Base-by-base conservation (phyloP, 2,888 invertebrate species). In the Pseudococcus viburni region DNA sequence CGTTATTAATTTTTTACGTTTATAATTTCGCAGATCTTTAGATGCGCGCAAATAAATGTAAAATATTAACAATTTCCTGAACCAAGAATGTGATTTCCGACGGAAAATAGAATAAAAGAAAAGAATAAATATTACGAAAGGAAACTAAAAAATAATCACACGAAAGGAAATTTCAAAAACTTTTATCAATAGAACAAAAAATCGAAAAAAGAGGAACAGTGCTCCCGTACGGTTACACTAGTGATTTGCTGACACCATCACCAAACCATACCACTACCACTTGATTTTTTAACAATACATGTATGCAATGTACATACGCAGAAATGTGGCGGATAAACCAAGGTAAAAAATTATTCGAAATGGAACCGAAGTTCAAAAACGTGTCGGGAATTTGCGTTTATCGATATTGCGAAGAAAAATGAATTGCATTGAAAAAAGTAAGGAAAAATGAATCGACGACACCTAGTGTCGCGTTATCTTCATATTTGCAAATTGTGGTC, bases 401-500 rank as follows among this genome's bases (percentile, higher is more conserved):
- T 64, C 4, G 22, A 68, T 26, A 26, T 11, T 68, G 68, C 68
- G 68, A 26, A 68, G 68, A 42, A 42, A 42, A 42, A 42, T 7
- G 8, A 42, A 42, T 8, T 5, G 42, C 6, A 42, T 42, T 42
- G 42, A 42, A 33, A 22, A 8, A 51, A 51, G 17, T 15, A 51
- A 51, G 15, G 17, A 51, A 51, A 51, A 17, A 51, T n/a, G 26
- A 22, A 9, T 68, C 15, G 22, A 26, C 42, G 42, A 42, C 77
- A 77, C 77, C 77, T n/a, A 77, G 77, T 77, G 77, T 26, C 42
- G 77, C 77, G 39, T 77, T 77, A 42, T 77, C 33, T 77, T 77
- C 77, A 77, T 85, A 85, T 85, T 85, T 77, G 77, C 77, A 64
- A 64, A 85, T 80, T 87, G 87, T 87, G 87, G 87, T 87, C 87